Conservation (phyloP, 2,113 vertebrate species). For the Antechinus flavipes region DNA sequence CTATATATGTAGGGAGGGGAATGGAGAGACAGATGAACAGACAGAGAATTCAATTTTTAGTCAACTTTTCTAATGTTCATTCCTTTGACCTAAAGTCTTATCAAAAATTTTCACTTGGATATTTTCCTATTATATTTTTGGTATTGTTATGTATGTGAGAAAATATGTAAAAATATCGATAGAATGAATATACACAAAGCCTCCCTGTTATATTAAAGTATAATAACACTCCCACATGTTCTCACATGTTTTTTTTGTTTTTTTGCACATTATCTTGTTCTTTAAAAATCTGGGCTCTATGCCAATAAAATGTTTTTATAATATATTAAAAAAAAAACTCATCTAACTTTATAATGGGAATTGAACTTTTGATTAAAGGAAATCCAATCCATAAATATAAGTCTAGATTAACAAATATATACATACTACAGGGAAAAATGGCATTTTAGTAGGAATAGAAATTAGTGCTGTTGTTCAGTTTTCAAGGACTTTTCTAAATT, state of each 20-base stretch:
- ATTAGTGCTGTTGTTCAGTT: neutral
- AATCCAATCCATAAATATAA: neutral
- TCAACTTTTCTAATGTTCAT: neutral
- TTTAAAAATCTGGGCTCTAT: neutral
- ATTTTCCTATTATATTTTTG: neutral
- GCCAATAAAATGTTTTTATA: neutral
- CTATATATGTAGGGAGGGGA: no score
- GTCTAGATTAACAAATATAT: neutral
- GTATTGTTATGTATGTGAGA: neutral
- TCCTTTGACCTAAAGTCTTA: neutral
- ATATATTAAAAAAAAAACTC: neutral
- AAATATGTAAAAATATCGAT: neutral
- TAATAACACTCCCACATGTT: neutral
- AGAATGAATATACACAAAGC: neutral
- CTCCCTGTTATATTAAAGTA: neutral
- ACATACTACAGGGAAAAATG: neutral
- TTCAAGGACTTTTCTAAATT: neutral
- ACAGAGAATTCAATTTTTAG: neutral
- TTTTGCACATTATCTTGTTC: neutral
- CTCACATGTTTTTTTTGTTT: neutral
- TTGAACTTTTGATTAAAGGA: neutral
- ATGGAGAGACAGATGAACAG: no score
- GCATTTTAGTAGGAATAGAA: neutral
- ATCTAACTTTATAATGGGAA: neutral
- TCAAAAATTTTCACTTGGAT: neutral